Conservation (phyloP, 2,797 vertebrate species). For the Alectoris magna region DNA sequence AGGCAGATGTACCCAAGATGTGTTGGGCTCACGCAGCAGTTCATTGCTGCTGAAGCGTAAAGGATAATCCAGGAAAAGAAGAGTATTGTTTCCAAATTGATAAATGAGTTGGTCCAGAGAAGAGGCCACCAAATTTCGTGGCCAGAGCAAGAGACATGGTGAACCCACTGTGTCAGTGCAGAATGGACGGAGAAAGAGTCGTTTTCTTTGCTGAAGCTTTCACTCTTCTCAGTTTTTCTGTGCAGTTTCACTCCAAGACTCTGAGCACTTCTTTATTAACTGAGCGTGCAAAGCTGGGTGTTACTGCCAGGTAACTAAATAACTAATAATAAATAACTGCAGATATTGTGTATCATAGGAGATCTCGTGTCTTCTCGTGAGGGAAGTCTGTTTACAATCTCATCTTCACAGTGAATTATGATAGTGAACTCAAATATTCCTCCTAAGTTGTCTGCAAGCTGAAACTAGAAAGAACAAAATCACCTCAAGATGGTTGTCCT, state of each 20-base stretch:
- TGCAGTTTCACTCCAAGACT: not conserved
- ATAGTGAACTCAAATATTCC: not conserved
- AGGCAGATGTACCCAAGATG: not conserved
- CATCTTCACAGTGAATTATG: fast-evolving
- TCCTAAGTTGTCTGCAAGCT: not conserved
- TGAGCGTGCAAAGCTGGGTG: fast-evolving
- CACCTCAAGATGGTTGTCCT: not conserved
- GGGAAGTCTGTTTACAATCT: not conserved
- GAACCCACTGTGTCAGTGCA: not conserved
- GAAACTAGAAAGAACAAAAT: not conserved
- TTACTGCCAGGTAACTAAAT: not conserved
- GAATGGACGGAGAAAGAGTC: not conserved
- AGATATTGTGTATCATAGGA: fast-evolving
- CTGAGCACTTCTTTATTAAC: not conserved
- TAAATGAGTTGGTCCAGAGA: not conserved
- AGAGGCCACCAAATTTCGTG: not conserved
- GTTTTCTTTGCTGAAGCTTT: not conserved
- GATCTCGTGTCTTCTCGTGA: not conserved
- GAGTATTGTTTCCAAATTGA: not conserved
- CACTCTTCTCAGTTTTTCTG: not conserved
- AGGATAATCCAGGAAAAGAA: not conserved
- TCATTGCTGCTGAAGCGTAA: not conserved
- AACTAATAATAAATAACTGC: not conserved
- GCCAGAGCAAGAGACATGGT: not conserved
- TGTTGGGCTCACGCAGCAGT: not conserved